Evolutionary conservation across 2,113 vertebrate species (phyloP).

Genomic region (Fregetta grallaria): DNA sequence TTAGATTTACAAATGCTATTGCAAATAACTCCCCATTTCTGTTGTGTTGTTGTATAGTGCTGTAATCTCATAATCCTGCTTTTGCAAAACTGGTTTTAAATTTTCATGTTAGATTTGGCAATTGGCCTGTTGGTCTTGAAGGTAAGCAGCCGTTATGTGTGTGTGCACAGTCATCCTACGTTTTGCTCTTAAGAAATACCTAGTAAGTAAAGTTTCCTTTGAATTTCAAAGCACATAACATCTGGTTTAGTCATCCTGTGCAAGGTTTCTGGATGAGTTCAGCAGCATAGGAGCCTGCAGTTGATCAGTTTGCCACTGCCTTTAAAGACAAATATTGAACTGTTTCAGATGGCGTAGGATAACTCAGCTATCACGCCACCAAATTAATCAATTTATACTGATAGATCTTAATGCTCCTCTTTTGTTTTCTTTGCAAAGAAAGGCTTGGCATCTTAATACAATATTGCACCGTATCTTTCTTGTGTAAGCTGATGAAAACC

Average conservation of each 20-base stretch:
- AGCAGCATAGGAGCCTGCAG: neutral
- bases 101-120: neutral
- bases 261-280: slow-evolving; percentile 7
- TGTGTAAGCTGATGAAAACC: neutral
- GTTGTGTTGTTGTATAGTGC: neutral
- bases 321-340: neutral
- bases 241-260: neutral
- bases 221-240: slow-evolving; percentile 8
- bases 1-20: neutral
- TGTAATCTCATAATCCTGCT: neutral
- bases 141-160: neutral
- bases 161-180: neutral
- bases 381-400: neutral
- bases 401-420: neutral
- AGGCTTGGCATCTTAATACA: neutral
- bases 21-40: neutral
- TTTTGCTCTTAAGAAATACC: neutral
- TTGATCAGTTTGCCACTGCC: neutral
- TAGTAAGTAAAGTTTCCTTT: neutral
- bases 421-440: neutral
- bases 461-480: neutral
- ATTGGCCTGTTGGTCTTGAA: neutral
- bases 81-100: neutral
- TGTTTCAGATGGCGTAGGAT: neutral
- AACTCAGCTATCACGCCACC: neutral